Evolutionary conservation across 2,113 vertebrate species (phyloP), one percentile per base, ranked within the genome.

Genomic region (Platysternon megacephalum): DNA sequence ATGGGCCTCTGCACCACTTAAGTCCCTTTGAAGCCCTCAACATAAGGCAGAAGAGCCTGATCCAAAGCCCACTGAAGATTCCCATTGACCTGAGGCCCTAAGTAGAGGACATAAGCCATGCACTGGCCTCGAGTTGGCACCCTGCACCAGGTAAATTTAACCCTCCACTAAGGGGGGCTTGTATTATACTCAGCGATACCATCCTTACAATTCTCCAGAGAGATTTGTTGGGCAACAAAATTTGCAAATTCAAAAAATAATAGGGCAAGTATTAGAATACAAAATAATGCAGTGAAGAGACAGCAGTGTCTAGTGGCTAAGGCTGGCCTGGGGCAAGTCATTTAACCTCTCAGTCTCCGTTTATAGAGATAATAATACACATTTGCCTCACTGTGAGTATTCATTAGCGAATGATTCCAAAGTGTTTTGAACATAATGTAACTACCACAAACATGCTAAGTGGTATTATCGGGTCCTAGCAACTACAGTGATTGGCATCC

Each of bases 51-150:
- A 80, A 1, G 0, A 90, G 48, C 56, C 84, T 72, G 9, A 87
- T 48, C 46, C 39, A 85, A 91, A 82, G 32, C 16, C 2, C 76
- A 78, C 56, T 76, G 4, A 84, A 16, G 76, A 53, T 68, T 55
- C 89, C 86, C 51, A 86, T 82, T 79, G 42, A 86, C 81, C 89
- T 93, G 85, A 84, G 48, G n/a, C 42, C n/a, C 35, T 86, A 51
- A 65, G 22, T 78, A n/a, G 56, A 58, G 14, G 29, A 17, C n/a
- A 52, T 58, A 86, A 93, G 8, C n/a, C 85, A 29, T 49, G 96
- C 48, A 68, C 1, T 72, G 65, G 35, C 35, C 32, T 68, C 3
- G 12, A 16, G 28, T 35, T n/a, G 35, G 24, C 11, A 78, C 42
- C 42, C 24, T 46, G 21, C 42, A 46, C 1, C 72, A 21, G 52